Percentiles rank a stretch among this genome's conserved stretches.
These are phyloP conservation scores for Phylloscopus collybita DNA, from an alignment of 2,797 vertebrate species.

Conservation along the genomic window DNA sequence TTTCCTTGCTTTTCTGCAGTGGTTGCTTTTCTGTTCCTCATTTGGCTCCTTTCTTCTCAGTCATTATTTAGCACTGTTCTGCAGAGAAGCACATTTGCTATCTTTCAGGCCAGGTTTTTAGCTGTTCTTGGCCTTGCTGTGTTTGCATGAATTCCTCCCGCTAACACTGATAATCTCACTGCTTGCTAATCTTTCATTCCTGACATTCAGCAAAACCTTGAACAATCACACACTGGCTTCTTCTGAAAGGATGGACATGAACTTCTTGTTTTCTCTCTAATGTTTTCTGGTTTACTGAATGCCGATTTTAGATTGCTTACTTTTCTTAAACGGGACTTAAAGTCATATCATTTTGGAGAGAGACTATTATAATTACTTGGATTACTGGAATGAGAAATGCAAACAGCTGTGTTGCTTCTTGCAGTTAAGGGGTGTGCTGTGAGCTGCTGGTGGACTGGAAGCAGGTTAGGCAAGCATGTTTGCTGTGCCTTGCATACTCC, in stretches of 20 bases:
- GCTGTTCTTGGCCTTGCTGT: constrained; percentile 22
- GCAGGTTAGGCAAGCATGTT: neutral
- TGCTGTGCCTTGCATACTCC: neutral
- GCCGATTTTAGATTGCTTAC: neutral
- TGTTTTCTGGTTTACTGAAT: constrained; percentile 1
- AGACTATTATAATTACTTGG: neutral
- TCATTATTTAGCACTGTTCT: constrained; percentile 1
- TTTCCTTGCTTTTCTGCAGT: neutral
- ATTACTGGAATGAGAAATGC: neutral
- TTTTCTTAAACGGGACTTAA: neutral
- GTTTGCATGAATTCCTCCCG: neutral
- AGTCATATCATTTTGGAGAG: neutral
- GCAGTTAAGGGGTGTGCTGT: neutral
- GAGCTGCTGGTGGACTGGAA: neutral
- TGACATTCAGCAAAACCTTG: constrained; percentile 26
- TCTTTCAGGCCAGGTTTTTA: constrained; percentile 42
- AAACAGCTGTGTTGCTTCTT: neutral
- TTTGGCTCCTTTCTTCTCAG: constrained; percentile 1
- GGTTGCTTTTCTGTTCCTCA: neutral
- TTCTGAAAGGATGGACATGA: constrained; percentile 14
- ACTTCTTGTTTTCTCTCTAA: neutral
- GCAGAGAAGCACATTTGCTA: constrained; percentile 3
- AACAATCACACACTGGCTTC: neutral
- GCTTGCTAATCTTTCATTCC: constrained; percentile 34
- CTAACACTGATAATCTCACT: constrained; percentile 17